Evolutionary conservation across 37 sponge, comb jelly and placozoan genomes (phyloP), one percentile per base, ranked within the genome.

Genomic region (Ianthella basta): DNA sequence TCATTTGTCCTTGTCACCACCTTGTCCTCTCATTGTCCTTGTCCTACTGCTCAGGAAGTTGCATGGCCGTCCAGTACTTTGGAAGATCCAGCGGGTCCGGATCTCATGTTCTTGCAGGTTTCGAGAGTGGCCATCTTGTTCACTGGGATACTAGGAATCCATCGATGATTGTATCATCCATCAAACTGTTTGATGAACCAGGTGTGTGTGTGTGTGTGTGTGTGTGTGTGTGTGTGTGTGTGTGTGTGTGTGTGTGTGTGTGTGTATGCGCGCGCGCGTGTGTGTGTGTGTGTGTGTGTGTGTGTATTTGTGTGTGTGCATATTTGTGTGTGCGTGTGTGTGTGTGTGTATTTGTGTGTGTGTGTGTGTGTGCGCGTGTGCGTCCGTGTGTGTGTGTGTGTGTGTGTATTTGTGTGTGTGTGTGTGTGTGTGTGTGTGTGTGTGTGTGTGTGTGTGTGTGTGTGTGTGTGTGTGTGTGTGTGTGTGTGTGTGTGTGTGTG

Each of bases 111-210:
- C 23, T 93, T 30, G 93, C 74, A 55, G 93, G 93, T 4, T 93
- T 87, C 84, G 93, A 93, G 39, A 89, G 87, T 72, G 93, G 93
- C 15, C 87, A 82, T 38, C 34, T 93, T 15, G 69, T 87, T 27
- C 24, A 80, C 0, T 93, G 90, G 90, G 93, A 93, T 82, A 29
- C 25, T 23, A 67, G 93, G 39, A 84, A 81, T 15, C 81, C 60
- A 29, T 12, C 20, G 0, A 6, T 23, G 18, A 70, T 81, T 15
- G 37, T 93, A 37, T 20, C 84, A 0, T 33, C 40, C 21, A 24
- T 87, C 21, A 87, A 93, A 56, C 50, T 25, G 33, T 55, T 4
- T 25, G 55, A 53, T 4, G 24, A 79, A 30, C 30, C 55, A 23
- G 74, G 29, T 66, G 27, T 67, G 84, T 66, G 54, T 83, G 84